phyloP scores from a whole-genome alignment of 1,140 invertebrate species.

The Oncopeltus fasciatus region DNA sequence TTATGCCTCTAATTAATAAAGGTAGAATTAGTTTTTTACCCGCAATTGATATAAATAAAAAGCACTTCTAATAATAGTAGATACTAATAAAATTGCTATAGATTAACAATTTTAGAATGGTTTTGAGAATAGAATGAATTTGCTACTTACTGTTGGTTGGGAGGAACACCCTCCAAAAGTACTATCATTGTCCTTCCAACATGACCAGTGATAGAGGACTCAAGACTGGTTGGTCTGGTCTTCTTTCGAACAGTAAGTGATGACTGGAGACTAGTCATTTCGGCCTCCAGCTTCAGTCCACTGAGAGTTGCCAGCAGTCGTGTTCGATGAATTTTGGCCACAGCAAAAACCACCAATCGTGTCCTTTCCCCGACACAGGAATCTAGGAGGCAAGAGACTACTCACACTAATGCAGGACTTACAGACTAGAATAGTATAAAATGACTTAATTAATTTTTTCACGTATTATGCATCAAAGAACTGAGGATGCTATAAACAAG shows the following conservation, averaged over 20 bases:
- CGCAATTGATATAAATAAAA: background rate
- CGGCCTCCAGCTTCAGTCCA: slow-evolving; percentile 81
- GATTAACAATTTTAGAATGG: too few relatives aligned
- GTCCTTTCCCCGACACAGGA: slow-evolving; percentile 30
- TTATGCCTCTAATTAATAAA: too few relatives aligned
- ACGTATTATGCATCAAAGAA: too few relatives aligned
- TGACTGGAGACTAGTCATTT: slow-evolving; percentile 69
- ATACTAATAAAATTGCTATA: too few relatives aligned
- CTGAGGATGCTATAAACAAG: too few relatives aligned
- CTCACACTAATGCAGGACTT: background rate
- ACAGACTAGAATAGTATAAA: too few relatives aligned
- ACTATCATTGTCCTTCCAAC: slow-evolving; percentile 85
- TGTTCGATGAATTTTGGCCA: slow-evolving; percentile 76
- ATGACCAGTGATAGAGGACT: slow-evolving; percentile 79
- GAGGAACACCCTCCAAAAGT: slow-evolving; percentile 73
- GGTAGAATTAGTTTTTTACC: too few relatives aligned
- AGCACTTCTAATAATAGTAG: too few relatives aligned
- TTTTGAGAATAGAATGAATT: too few relatives aligned
- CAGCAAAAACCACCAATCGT: slow-evolving; percentile 63
- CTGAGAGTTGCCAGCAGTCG: slow-evolving; percentile 77
- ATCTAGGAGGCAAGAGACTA: background rate
- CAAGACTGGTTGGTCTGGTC: slow-evolving; percentile 47
- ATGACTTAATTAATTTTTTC: too few relatives aligned
- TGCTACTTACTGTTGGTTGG: slow-evolving; percentile 64
- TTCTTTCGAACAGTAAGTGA: slow-evolving; percentile 66